Base-by-base conservation (phyloP, 1,140 invertebrate genomes). In the Drosophila prosaltans region DNA sequence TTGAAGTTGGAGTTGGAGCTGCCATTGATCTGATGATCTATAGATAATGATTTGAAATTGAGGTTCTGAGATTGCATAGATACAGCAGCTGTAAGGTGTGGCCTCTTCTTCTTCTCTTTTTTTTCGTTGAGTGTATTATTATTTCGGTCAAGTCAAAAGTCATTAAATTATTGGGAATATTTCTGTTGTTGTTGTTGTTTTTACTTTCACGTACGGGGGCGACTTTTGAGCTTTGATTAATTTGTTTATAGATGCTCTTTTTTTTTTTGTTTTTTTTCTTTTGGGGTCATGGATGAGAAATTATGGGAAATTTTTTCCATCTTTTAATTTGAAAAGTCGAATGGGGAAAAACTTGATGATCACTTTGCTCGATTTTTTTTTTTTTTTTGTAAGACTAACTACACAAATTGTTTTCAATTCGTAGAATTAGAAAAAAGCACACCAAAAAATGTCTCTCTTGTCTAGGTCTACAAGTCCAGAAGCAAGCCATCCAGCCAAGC, bases 151-250 rank as follows among this genome's bases (percentile, higher is more conserved):
- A 24, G 8, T 8, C 45, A 24, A 48, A 24, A 51, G 21, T 8
- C 21, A 7, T 51, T 51, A 51, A 51, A 26, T 40, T 51, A 36
- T 36, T 5, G 32, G 6, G 6, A 36, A 36, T 7, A 36, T 36
- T 65, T 59, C 28, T 30, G 2, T 30, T 30, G 28, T 16, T 16
- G 66, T 43, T 76, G 61, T 74, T 80, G 83, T 86, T 86, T 86
- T 82, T 86, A 86, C 83, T 86, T 86, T 86, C 83, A 88, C 83
- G 83, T 74, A 79, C 68, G 77, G 74, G 69, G 74, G 77, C 74
- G 72, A 72, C 77, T 88, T 86, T 73, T 78, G 76, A 82, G 79
- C 72, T 72, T 69, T 39, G 67, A 88, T 86, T 86, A 88, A 88
- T 88, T 88, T 88, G 80, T 70, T 65, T 88, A 77, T 72, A 67